Base-by-base conservation (phyloP, 2,113 vertebrate genomes). In the Urocynchramus pylzowi region DNA sequence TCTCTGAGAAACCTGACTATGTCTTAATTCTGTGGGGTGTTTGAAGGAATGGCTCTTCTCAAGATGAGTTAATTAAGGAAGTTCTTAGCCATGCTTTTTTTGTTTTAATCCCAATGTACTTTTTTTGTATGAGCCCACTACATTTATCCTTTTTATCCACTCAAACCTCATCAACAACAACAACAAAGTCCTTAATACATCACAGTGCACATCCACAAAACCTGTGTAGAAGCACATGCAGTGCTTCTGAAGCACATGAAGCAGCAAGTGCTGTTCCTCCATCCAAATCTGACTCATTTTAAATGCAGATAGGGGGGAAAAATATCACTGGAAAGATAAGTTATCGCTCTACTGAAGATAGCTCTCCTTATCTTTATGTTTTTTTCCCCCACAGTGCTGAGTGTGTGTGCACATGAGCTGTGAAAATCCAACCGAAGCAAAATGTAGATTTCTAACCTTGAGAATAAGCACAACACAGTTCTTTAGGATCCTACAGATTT, bases 241-340 rank as follows among this genome's bases (percentile, higher is more conserved):
- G 33, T 0, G 6, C 26, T 59, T 39, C 0, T 2, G 64, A 13
- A 16, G 52, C 73, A 52, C 64, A 64, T 10, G 73, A 69, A 94
- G 63, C 77, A 95, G 87, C 74, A 68, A 95, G 64, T 44, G 60
- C 30, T 68, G 64, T 13, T 92, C 27, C 47, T 92, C 28, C 89
- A 76, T 74, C 83, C 76, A 90, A 50, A 81, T 92, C 56, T 75
- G 42, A n/a, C 80, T 81, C 56, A 91, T 89, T 89, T 95, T 68
- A 90, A 84, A 87, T 94, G 94, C 74, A 91, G 77, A 87, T 60
- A 2, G 30, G 23, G 49, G 21, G 7, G 14, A 2, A 7, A 52
- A 49, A 60, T 26, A 84, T 52, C 76, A 23, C 60, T 81, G 76
- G 19, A 52, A 84, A 96, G 89, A 90, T 87, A 96, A 84, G 47